Percentiles rank a stretch among this genome's conserved stretches.
Evolutionary conservation across 2,888 invertebrate genomes (phyloP).

Genomic region (Parnassius glacialis): DNA sequence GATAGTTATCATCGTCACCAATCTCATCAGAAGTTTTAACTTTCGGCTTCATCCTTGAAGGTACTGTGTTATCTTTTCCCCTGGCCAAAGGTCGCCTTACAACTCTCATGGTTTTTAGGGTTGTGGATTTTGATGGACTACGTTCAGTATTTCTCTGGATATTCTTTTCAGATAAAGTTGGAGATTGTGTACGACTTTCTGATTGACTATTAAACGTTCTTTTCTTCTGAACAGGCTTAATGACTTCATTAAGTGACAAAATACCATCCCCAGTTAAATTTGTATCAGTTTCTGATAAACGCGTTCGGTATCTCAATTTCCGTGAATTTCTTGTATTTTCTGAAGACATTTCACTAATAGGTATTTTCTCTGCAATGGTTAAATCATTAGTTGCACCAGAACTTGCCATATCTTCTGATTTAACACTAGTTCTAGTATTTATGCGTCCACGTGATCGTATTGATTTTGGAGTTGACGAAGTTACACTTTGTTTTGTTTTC

Average conservation of each 20-base stretch:
- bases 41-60: slow-evolving; percentile 9
- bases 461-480: slow-evolving; percentile 36
- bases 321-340: slow-evolving; percentile 55
- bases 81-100: slow-evolving; percentile 17
- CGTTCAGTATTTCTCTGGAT: slow-evolving; percentile 11
- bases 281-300: slow-evolving; percentile 61
- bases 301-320: slow-evolving; percentile 62
- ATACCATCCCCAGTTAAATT: slow-evolving; percentile 68
- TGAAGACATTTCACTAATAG: slow-evolving; percentile 54
- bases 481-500: slow-evolving; percentile 45
- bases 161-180: slow-evolving; percentile 5
- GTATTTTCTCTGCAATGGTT: slow-evolving; percentile 53
- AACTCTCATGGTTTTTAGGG: slow-evolving; percentile 21
- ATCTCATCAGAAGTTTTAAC: slow-evolving; percentile 23
- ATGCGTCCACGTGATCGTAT: slow-evolving; percentile 52
- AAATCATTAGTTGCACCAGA: slow-evolving; percentile 66
- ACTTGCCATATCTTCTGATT: slow-evolving; percentile 54
- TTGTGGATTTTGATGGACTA: slow-evolving; percentile 5
- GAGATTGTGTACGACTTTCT: slow-evolving; percentile 13
- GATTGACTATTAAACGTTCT: slow-evolving; percentile 52
- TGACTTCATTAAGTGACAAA: slow-evolving; percentile 49
- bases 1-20: slow-evolving; percentile 25
- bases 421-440: slow-evolving; percentile 49
- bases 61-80: slow-evolving; percentile 11
- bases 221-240: slow-evolving; percentile 66